Percentiles rank a stretch among this genome's conserved stretches.
These are phyloP conservation scores for Protodeltote pygarga DNA, from an alignment of 2,888 invertebrate species.

Conservation along the genomic window DNA sequence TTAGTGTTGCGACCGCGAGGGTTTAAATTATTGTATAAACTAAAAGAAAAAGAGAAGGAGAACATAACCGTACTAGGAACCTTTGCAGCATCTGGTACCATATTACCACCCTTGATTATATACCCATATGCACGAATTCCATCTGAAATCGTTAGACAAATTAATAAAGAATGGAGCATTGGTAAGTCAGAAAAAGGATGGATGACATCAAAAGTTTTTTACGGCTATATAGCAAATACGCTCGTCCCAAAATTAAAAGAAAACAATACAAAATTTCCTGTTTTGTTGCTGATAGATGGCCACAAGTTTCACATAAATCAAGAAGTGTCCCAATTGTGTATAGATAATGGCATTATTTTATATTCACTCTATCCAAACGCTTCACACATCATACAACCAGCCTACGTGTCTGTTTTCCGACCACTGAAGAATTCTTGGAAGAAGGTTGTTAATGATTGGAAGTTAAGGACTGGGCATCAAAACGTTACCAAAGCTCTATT, in stretches of 20 bases:
- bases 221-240: conserved; percentile 23
- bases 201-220: conserved; percentile 31
- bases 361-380: conserved; percentile 31
- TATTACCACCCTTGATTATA: conserved; percentile 13
- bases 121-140: conserved; percentile 27
- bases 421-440: conserved; percentile 28
- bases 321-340: conserved; percentile 20
- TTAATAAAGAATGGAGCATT: conserved; percentile 16
- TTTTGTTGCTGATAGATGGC: conserved; percentile 34
- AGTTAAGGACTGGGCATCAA: conserved; percentile 2
- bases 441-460: conserved; percentile 17
- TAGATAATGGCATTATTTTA: conserved; percentile 26
- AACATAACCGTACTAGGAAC: background rate
- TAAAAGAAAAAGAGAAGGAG: background rate
- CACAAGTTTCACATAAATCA: conserved; percentile 31
- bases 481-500: conserved; percentile 17
- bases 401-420: conserved; percentile 32
- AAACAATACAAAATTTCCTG: conserved; percentile 20
- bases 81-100: background rate
- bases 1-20: conserved; percentile 2
- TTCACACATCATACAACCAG: conserved; percentile 33
- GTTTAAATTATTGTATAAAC: background rate
- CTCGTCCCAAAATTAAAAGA: conserved; percentile 14
- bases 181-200: conserved; percentile 29
- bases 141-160: conserved; percentile 8